Percentiles rank a stretch among this genome's conserved stretches.
phyloP scores from a whole-genome alignment of 2,888 invertebrate genomes.

The Polia nebulosa region DNA sequence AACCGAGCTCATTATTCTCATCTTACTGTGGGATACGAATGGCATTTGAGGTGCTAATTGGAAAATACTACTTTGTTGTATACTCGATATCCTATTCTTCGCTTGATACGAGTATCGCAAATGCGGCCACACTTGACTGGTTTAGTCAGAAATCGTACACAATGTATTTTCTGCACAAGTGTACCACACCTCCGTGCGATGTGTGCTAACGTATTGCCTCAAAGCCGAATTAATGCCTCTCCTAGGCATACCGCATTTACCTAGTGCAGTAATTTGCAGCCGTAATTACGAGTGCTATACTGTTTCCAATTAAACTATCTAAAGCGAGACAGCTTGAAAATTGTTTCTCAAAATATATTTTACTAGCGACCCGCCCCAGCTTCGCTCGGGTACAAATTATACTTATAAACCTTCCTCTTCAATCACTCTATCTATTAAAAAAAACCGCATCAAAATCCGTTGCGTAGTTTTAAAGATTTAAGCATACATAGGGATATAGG shows the following conservation, averaged over 20 bases:
- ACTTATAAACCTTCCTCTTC: no score
- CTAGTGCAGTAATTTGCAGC: constrained; percentile 42
- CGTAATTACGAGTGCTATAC: constrained; percentile 36
- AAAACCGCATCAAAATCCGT: no score
- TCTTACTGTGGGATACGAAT: constrained; percentile 71
- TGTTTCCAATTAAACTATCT: constrained; percentile 38
- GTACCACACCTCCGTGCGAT: not conserved
- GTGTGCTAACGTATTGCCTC: constrained; percentile 13
- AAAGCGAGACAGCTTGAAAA: constrained; percentile 8
- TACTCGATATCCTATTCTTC: constrained; percentile 45
- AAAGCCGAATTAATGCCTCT: constrained; percentile 31
- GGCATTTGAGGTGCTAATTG: constrained; percentile 74
- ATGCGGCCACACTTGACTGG: constrained; percentile 19
- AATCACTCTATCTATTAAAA: no score
- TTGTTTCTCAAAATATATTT: constrained; percentile 11
- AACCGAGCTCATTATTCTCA: constrained; percentile 64
- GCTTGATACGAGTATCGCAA: constrained; percentile 41
- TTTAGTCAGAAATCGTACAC: constrained; percentile 5
- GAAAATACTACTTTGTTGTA: constrained; percentile 57
- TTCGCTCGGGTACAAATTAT: no score
- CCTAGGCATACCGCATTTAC: constrained; percentile 19
- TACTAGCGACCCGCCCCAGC: no score
- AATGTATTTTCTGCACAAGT: constrained; percentile 17
- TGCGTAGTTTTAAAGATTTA: no score
- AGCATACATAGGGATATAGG: no score